phyloP scores from a whole-genome alignment of 1,140 invertebrate species.

The Bathynomus jamesi region DNA sequence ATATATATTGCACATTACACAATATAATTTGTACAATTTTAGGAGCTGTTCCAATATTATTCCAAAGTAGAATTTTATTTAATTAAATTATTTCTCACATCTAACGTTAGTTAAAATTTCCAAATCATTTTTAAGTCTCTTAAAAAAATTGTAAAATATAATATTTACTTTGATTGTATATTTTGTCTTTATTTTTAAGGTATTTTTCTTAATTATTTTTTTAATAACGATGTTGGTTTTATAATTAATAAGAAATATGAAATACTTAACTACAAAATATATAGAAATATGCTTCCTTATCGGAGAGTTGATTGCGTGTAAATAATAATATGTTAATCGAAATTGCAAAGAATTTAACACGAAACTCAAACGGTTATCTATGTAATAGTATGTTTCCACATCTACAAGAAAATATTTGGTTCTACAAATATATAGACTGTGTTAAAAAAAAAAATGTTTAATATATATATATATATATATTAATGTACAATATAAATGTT shows the following conservation, averaged over 20 bases:
- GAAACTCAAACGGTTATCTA: not conserved
- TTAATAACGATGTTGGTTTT: too few species aligned
- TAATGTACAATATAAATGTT: not conserved
- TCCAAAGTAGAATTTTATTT: not conserved
- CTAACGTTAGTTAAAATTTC: not conserved
- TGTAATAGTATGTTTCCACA: not conserved
- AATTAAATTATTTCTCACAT: not conserved
- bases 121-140: not conserved
- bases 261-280: not conserved
- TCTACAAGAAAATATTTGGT: not conserved
- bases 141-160: not conserved
- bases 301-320: not conserved
- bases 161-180: too few species aligned
- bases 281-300: not conserved
- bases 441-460: not conserved
- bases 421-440: not conserved
- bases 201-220: too few species aligned
- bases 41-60: not conserved
- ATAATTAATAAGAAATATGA: not conserved
- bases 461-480: not conserved
- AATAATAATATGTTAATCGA: not conserved
- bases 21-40: not conserved
- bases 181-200: too few species aligned
- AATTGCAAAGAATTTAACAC: not conserved
- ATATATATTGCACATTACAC: not conserved